Conservation (phyloP, 2,113 vertebrate species). For the Spizaetus ornatus region DNA sequence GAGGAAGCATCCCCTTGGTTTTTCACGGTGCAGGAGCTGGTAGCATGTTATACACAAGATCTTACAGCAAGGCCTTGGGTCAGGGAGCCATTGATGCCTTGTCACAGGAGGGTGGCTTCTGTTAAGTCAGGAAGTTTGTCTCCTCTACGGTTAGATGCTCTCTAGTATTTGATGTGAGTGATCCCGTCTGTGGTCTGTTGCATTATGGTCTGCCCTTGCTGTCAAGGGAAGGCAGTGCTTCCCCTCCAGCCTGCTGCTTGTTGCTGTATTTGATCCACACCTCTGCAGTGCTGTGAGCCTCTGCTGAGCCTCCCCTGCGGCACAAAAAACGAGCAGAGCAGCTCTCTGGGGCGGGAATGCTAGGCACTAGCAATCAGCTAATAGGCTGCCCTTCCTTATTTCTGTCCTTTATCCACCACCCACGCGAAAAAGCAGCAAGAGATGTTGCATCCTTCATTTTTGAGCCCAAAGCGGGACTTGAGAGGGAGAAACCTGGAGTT, state of each 20-base stretch:
- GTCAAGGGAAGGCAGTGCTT: neutral
- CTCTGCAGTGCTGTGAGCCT: neutral
- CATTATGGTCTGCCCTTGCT: neutral
- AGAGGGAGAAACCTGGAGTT: neutral
- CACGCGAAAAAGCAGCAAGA: neutral
- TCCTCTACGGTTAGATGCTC: neutral
- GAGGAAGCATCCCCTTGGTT: neutral
- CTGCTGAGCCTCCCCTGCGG: neutral
- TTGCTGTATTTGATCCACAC: neutral
- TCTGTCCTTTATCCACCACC: neutral
- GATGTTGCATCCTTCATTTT: neutral
- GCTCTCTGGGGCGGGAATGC: neutral
- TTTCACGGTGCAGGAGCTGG: fast-evolving
- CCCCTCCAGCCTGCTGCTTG: neutral
- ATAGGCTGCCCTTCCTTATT: neutral
- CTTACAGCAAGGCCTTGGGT: neutral
- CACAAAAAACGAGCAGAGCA: neutral
- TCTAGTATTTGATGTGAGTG: neutral
- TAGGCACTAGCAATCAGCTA: neutral
- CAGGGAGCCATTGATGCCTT: neutral
- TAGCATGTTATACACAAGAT: neutral
- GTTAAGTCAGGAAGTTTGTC: neutral
- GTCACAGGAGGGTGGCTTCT: neutral
- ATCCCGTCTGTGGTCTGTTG: neutral
- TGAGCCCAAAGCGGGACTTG: neutral